Conservation (phyloP, 2,797 vertebrate genomes). For the Manis pentadactyla region DNA sequence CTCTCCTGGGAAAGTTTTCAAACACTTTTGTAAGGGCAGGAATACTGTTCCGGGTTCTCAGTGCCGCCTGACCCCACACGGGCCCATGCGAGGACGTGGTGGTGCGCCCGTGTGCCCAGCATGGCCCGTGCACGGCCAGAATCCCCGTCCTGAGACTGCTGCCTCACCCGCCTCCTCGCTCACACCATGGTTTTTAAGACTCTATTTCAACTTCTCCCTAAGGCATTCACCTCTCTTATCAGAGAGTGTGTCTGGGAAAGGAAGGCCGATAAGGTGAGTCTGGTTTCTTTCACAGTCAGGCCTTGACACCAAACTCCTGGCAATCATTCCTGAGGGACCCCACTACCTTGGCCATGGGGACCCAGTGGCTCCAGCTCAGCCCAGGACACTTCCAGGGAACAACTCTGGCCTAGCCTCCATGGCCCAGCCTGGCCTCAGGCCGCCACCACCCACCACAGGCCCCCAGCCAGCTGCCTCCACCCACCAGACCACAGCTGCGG, state of each 20-base stretch:
- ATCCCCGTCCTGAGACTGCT: neutral
- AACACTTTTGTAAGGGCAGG: neutral
- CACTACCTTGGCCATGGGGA: neutral
- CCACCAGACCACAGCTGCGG: neutral
- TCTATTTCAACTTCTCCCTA: slow-evolving; percentile 41
- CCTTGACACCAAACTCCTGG: slow-evolving; percentile 61
- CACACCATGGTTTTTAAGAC: slow-evolving; percentile 35
- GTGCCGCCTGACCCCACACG: rapidly evolving
- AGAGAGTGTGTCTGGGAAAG: slow-evolving; percentile 66
- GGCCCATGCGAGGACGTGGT: neutral
- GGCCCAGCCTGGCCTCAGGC: neutral
- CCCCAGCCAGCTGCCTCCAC: neutral
- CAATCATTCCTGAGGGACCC: slow-evolving; percentile 32
- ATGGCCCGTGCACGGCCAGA: neutral
- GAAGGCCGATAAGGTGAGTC: slow-evolving; percentile 78
- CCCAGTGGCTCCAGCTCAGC: neutral
- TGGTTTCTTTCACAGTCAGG: slow-evolving; percentile 74
- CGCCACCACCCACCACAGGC: neutral
- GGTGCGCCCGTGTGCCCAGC: neutral
- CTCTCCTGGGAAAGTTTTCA: neutral
- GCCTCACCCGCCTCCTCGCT: slow-evolving; percentile 12
- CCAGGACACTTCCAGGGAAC: neutral
- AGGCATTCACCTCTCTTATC: slow-evolving; percentile 68
- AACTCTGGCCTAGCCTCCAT: neutral
- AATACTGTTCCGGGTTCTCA: neutral